Evolutionary conservation across 2,113 vertebrate genomes (phyloP), one percentile per base, ranked within the genome.

Genomic region (Bothrops jararaca): DNA sequence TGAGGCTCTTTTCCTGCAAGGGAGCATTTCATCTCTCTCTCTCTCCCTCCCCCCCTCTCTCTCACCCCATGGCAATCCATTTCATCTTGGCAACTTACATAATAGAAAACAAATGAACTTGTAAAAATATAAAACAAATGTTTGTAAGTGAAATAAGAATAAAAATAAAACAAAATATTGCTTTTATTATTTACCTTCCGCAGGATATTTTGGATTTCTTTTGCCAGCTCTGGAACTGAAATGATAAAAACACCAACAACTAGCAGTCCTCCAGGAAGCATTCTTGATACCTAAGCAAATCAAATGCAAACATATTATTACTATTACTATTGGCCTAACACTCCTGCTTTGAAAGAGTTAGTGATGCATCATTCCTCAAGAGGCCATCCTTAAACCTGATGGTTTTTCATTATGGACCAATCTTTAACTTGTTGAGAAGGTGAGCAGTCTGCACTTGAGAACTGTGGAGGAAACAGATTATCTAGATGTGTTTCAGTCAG

Each of bases 181-280:
- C 54, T 10, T 69, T 29, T 2, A 23, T 60, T 4, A 12, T 96
- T 97, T 92, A 99, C 99, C 97, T 98, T 98, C 93, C 98, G 97
- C 74, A 99, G 95, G 39, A 96, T 95, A 88, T 95, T 98, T 69
- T 98, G 97, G 45, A 97, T 95, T 0, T 99, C 98, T 93, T 98
- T 99, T 42, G 97, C 96, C 90, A 97, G 92, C 52, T 99, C 98
- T 89, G 97, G 96, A 93, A 98, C 96, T 85, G 97, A 95, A 94
- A 99, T 95, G 90, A 98, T 97, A 94, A 99, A 99, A 42, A 99
- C 97, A 89, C 99, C 99, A 29, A 99, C 94, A 86, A 99, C 97
- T 90, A 97, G 93, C 91, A 99, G 94, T 53, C 99, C 99, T 74
- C 98, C 99, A 12, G 99, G 98, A 53, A 99, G 97, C 99, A 99